Conservation (phyloP, 2,888 invertebrate species). For the Beris chalybata region DNA sequence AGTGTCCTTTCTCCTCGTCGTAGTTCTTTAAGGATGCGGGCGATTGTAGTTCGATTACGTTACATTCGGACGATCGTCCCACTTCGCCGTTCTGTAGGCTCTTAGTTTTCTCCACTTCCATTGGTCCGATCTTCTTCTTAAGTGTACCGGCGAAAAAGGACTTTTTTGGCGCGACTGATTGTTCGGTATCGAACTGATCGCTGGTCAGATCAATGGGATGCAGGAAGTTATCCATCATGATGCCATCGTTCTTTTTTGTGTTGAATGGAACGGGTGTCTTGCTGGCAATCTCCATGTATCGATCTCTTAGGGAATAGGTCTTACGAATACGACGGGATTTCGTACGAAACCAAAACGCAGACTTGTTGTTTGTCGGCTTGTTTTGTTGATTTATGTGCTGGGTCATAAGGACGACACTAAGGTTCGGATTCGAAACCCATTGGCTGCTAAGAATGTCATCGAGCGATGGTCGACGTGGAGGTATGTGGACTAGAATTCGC, state of each 20-base stretch:
- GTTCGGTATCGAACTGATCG: constrained; percentile 21
- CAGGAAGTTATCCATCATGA: constrained; percentile 53
- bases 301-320: constrained; percentile 51
- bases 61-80: neutral
- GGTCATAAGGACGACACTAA: constrained; percentile 53
- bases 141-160: constrained; percentile 52
- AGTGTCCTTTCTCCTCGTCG: constrained; percentile 56
- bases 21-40: constrained; percentile 45
- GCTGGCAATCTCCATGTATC: constrained; percentile 52
- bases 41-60: constrained; percentile 10
- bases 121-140: constrained; percentile 55
- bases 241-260: constrained; percentile 53
- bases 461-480: constrained; percentile 57
- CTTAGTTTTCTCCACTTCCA: constrained; percentile 47
- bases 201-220: constrained; percentile 51
- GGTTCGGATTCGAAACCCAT: constrained; percentile 59
- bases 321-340: constrained; percentile 53
- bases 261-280: constrained; percentile 54
- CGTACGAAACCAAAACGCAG: constrained; percentile 52
- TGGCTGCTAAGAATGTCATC: constrained; percentile 59
- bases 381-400: constrained; percentile 51
- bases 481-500: constrained; percentile 59
- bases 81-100: constrained; percentile 45
- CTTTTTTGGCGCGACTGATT: constrained; percentile 42
- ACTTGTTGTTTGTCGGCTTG: constrained; percentile 49